Base-by-base conservation (phyloP, 2,888 invertebrate species). In the Balanococcus diminutus region DNA sequence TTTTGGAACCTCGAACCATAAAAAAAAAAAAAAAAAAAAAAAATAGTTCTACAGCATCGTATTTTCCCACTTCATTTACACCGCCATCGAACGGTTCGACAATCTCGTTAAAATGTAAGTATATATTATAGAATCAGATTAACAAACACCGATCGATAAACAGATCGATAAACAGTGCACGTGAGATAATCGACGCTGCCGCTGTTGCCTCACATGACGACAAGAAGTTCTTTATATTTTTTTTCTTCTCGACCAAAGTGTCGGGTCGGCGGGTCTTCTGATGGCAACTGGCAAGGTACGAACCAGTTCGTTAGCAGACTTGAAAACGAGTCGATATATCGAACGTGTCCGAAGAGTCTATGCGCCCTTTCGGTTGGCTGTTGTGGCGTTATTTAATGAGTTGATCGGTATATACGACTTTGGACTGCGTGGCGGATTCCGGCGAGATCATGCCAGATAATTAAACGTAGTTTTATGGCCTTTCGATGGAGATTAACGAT, bases 41-140 rank as follows among this genome's bases (percentile, higher is more conserved):
- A 51, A 51, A n/a, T 19, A 19, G 51, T 51, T 3, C 19, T 19
- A 14, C 42, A 42, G 42, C 42, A 42, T 42, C 14, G 36, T 42
- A 2, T 42, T 42, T 42, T 42, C 11, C 14, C 14, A 9, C 42
- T 51, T 3, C 2, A 19, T 51, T n/a, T n/a, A n/a, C 19, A 19
- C 19, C 4, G 51, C 19, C 51, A 19, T 19, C 19, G 51, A 3
- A 51, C 3, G 51, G 51, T 51, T 51, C 51, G 28, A 67, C 28
- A 25, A 67, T 67, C 61, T 67, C 61, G 61, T 67, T 67, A 67
- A 67, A 67, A 67, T 67, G 25, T n/a, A n/a, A n/a, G n/a, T 67
- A 67, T 67, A 28, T 67, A 67, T 28, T 28, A 28, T 28, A 8
- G 51, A 28, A 67, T 67, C 61, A 67, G 61, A 25, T 67, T 67